Base-by-base conservation (phyloP, 2,797 vertebrate genomes). In the Clamator glandarius region DNA sequence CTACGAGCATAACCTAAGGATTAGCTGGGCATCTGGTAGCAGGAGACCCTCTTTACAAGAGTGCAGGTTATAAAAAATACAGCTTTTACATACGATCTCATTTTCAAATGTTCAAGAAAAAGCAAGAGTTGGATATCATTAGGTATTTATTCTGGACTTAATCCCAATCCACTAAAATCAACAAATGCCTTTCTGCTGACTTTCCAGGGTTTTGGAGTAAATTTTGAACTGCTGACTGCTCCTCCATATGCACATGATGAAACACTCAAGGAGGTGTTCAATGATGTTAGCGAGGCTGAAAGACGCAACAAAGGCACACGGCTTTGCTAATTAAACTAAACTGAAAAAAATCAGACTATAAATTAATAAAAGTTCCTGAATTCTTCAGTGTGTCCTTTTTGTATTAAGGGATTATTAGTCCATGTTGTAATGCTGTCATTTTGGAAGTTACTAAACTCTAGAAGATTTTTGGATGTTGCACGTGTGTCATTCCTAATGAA, bases 151-250 rank as follows among this genome's bases (percentile, higher is more conserved):
- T 91, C 61, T 92, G 85, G 94, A 88, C n/a, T 77, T 75, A 78
- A 81, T 91, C 76, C 79, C 46, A 92, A 81, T 21, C 76, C 69
- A 81, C 52, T 92, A 78, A 94, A 95, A 75, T 76, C 76, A 93
- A 72, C 58, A 86, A 80, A 93, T 92, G 80, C 83, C 84, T 86
- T 96, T 92, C 95, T 92, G 80, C 35, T 96, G 93, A 94, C 55
- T 93, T 96, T 72, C 28, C 68, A 76, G 41, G 50, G 36, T 55
- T 91, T 91, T 80, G 64, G 68, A 85, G 68, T 68, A 95, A 92
- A 95, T 54, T 89, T 89, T 68, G 39, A 78, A 31, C 42, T 69
- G 79, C 39, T 86, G 76, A 75, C 57, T 84, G 39, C 63, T 84
- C 54, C 92, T 81, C 48, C 35, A 87, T 26, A 59, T 66, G 39